Evolutionary conservation across 92 coral and sea anemone genomes (phyloP), one percentile per base, ranked within the genome.

Genomic region (Zoanthus solanderi): DNA sequence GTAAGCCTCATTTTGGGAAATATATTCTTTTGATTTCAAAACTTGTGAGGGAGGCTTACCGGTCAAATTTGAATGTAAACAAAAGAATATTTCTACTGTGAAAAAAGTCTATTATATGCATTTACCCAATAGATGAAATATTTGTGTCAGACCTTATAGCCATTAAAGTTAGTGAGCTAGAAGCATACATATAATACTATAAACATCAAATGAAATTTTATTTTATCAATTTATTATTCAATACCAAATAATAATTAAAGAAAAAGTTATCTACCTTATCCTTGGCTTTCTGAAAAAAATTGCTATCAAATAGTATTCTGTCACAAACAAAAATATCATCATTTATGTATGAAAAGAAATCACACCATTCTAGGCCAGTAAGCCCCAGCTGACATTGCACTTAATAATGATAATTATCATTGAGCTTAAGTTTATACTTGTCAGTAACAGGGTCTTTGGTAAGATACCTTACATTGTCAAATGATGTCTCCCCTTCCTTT

Each of bases 341-440:
- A 63, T 63, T 63, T 6, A 63, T 63, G n/a, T 63, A 63, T 2
- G 8, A 15, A 28, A 63, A 63, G 69, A 63, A 63, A 28, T 63
- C 69, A 63, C 69, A n/a, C 69, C 31, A 63, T 63, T 63, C 86
- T 0, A 89, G 71, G 7, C 89, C 89, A 34, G 88, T 78, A 10
- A 90, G 83, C 9, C 66, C 93, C n/a, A 90, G 75, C 72, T 90
- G 93, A 56, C 93, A 90, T 63, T 86, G 93, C 0, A 90, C 90
- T 81, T 90, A 90, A 46, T 90, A 86, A 48, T 72, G 61, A 47
- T 86, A 86, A 4, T 13, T 50, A 66, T 90, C 74, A 23, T 67
- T 77, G 23, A 13, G 71, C 87, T 90, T 90, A 0, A 90, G 58
- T 4, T 28, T 42, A 58, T 65, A 86, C 46, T 78, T 7, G 56